Evolutionary conservation across 2,888 invertebrate genomes (phyloP).

Genomic region (Eudemis profundana): DNA sequence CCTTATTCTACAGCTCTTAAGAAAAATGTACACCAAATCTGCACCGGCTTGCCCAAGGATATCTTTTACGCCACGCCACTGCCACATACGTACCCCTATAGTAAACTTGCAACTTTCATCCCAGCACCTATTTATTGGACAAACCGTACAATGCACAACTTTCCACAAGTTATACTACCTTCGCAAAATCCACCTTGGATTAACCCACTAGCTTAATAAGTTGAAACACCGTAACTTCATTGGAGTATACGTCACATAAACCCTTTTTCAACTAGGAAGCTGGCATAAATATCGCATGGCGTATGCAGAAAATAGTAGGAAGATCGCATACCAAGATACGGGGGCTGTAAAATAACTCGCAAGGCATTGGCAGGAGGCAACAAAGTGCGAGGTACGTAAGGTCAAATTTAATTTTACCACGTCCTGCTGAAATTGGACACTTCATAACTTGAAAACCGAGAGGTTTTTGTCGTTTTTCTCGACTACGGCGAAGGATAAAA

Average conservation of each 20-base stretch:
- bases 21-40: too few species aligned
- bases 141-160: slow-evolving; percentile 8
- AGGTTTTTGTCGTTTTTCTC: too few species aligned
- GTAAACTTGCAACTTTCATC: too few species aligned
- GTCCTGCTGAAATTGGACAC: neutral
- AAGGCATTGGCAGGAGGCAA: slow-evolving; percentile 60
- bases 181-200: neutral
- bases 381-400: slow-evolving; percentile 36
- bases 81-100: too few species aligned
- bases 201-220: neutral
- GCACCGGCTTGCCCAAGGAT: too few species aligned
- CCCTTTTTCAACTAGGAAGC: slow-evolving; percentile 46
- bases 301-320: slow-evolving; percentile 67
- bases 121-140: too few species aligned
- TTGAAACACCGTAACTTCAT: neutral
- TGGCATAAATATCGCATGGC: slow-evolving; percentile 55
- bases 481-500: too few species aligned
- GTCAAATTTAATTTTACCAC: slow-evolving; percentile 12
- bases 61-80: too few species aligned
- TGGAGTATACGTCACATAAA: slow-evolving; percentile 46
- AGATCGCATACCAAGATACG: slow-evolving; percentile 70
- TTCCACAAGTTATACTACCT: slow-evolving; percentile 1
- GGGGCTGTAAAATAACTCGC: slow-evolving; percentile 58
- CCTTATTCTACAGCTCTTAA: too few species aligned
- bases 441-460: too few species aligned